These are phyloP conservation scores for Pristionchus japonicus DNA, from an alignment of 2,888 invertebrate species.

Conservation along the genomic window DNA sequence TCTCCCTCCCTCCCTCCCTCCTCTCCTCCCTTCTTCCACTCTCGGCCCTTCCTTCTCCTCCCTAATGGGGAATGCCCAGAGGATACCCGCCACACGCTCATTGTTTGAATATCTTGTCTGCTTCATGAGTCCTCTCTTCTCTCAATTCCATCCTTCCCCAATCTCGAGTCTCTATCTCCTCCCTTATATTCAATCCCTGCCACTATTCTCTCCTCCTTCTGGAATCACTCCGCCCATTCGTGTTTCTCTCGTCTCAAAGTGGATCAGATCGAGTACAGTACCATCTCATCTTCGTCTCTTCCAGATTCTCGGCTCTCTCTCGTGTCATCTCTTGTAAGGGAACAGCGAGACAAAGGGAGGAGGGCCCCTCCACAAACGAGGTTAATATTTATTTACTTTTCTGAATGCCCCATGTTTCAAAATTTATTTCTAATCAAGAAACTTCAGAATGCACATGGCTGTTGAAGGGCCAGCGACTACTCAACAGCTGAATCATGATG, in stretches of 20 bases:
- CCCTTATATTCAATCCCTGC: background rate
- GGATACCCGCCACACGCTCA: background rate
- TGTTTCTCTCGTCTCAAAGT: background rate
- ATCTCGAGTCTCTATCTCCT: background rate
- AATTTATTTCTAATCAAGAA: background rate
- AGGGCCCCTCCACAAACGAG: background rate
- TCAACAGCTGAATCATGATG: background rate
- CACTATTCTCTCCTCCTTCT: constrained; percentile 6
- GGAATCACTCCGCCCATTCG: background rate
- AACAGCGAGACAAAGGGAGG: background rate
- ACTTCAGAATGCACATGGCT: constrained; percentile 29
- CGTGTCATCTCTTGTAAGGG: constrained; percentile 5
- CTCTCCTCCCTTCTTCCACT: background rate
- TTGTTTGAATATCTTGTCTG: background rate
- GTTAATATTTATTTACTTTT: background rate
- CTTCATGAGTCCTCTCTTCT: background rate
- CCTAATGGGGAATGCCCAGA: background rate
- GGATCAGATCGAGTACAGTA: background rate
- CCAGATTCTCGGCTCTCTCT: background rate
- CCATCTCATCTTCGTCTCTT: background rate
- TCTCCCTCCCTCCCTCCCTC: background rate
- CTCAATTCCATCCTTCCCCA: background rate
- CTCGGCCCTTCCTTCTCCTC: background rate
- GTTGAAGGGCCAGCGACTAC: background rate
- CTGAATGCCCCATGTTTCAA: background rate